These are phyloP conservation scores for Philhelius pedissequus DNA, from an alignment of 2,888 invertebrate species.

Conservation along the genomic window DNA sequence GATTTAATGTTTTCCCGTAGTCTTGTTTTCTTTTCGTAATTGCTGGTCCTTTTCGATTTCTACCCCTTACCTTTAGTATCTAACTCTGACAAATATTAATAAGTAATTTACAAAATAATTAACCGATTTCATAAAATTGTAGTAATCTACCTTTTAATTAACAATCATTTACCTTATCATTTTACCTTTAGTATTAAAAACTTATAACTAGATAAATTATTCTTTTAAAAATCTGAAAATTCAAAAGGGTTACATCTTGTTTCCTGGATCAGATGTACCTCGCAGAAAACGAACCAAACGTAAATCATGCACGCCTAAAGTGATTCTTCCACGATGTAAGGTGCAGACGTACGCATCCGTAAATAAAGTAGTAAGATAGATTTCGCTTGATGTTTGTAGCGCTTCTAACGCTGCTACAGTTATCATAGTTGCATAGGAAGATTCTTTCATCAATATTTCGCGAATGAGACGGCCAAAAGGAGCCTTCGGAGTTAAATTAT, in stretches of 20 bases:
- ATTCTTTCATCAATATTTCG: slow-evolving; percentile 75
- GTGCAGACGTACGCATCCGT: slow-evolving; percentile 79
- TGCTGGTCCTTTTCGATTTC: too few species aligned
- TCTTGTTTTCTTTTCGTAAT: too few species aligned
- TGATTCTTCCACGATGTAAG: slow-evolving; percentile 79
- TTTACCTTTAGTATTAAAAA: background rate
- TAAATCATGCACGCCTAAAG: slow-evolving; percentile 79
- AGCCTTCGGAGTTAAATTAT: slow-evolving; percentile 77
- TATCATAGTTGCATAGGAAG: slow-evolving; percentile 70
- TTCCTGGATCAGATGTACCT: slow-evolving; percentile 69
- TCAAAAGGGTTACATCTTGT: slow-evolving; percentile 7
- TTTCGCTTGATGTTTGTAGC: slow-evolving; percentile 80
- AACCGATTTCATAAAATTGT: too few species aligned
- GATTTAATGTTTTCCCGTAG: too few species aligned
- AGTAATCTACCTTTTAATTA: too few species aligned
- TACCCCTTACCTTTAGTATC: too few species aligned
- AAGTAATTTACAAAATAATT: too few species aligned
- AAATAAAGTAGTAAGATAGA: slow-evolving; percentile 79
- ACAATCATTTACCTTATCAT: background rate
- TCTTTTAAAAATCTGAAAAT: background rate
- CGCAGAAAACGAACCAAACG: slow-evolving; percentile 78
- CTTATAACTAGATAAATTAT: background rate
- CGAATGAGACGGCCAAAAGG: slow-evolving; percentile 79
- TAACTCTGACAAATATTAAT: too few species aligned
- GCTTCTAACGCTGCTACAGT: slow-evolving; percentile 78